Evolutionary conservation across 2,888 invertebrate species (phyloP), one percentile per base, ranked within the genome.

Genomic region (Polydrusus cervinus): DNA sequence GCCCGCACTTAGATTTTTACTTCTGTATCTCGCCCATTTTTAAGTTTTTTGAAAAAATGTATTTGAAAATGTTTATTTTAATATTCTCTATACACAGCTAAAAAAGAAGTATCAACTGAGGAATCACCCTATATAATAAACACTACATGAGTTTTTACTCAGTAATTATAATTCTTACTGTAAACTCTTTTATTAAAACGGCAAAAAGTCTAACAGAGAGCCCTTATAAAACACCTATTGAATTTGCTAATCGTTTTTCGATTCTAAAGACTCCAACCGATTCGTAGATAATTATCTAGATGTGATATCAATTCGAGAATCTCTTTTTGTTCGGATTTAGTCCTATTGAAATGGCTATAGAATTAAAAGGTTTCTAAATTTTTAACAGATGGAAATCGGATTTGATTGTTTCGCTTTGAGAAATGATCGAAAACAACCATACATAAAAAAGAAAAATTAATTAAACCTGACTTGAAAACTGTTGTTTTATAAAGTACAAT

Each of bases 301-400:
- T 81, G 76, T 80, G 81, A 80, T 81, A 82, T 82, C 81, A 81
- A 81, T 81, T 75, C 77, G 73, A 79, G 78, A 78, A 78, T 78
- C 71, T 74, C 74, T 62, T 64, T 38, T 18, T 1, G 38, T 38
- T 16, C 16, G 38, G 57, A 38, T 40, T 60, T 60, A 60, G 16
- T 60, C 16, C 57, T 38, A 38, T 38, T 16, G 16, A 60, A 60
- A 38, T 16, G 38, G 18, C 38, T 60, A 38, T 60, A 38, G 38
- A 60, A 60, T 60, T 60, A 60, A 60, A 38, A 60, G 57, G 34
- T 60, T 60, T 60, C 38, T 16, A 60, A 40, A 60, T 40, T 60
- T 34, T 38, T 38, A 60, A 38, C 57, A 60, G 38, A 60, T 60
- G 57, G 57, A 38, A 38, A 16, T 11, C 14, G 3, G 57, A 60